These are phyloP conservation scores for Corythoichthys haematopterus DNA, from an alignment of 2,113 vertebrate species.

Conservation along the genomic window DNA sequence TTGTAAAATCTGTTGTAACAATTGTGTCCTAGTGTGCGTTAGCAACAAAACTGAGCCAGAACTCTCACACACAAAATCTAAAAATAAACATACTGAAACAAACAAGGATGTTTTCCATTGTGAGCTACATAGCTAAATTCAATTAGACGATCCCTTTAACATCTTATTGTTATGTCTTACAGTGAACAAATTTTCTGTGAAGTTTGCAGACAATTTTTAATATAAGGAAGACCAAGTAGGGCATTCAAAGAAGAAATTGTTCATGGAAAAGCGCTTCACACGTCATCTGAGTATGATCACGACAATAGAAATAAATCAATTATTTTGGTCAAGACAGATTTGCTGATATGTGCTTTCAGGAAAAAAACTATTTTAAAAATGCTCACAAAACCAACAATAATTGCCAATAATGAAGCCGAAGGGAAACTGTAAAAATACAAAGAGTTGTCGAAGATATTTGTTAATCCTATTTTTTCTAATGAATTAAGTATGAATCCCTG, in stretches of 20 bases:
- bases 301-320: background rate
- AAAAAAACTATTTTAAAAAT: too few relatives aligned
- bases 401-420: background rate
- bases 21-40: slow-evolving; percentile 38
- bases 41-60: slow-evolving; percentile 36
- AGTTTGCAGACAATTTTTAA: background rate
- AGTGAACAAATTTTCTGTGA: background rate
- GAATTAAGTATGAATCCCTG: background rate
- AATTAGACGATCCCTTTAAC: slow-evolving; percentile 2
- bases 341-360: background rate
- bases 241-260: background rate
- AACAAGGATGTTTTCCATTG: slow-evolving; percentile 60
- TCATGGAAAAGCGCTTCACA: background rate
- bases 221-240: background rate
- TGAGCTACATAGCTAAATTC: slow-evolving; percentile 42
- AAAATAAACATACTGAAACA: slow-evolving; percentile 61
- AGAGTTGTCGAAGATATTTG: background rate
- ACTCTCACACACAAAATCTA: slow-evolving; percentile 34
- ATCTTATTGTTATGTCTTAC: background rate
- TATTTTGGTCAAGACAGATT: background rate
- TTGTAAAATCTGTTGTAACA: slow-evolving; percentile 11
- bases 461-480: background rate
- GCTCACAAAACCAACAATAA: background rate
- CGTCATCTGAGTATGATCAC: background rate
- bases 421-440: background rate